These are phyloP conservation scores for Hylaeus anthracinus DNA, from an alignment of 1,140 invertebrate species.

Conservation along the genomic window DNA sequence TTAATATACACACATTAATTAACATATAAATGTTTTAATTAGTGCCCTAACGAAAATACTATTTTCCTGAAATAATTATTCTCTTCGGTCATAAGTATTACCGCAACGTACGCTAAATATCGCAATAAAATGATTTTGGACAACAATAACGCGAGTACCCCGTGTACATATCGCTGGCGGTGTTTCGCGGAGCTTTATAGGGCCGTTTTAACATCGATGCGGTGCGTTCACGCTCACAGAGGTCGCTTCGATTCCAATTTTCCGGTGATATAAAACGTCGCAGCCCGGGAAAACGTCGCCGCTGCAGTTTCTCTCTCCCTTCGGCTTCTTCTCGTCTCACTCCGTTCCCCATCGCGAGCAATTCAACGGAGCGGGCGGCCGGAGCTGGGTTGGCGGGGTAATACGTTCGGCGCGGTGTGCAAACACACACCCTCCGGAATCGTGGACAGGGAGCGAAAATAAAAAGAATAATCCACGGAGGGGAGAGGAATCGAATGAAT, in stretches of 20 bases:
- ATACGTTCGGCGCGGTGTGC: slow-evolving; percentile 49
- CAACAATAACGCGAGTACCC: slow-evolving; percentile 6
- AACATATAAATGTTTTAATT: no score
- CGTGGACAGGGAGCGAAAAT: slow-evolving; percentile 23
- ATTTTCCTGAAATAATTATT: no score
- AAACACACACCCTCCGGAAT: slow-evolving; percentile 39
- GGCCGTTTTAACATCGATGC: slow-evolving; percentile 65
- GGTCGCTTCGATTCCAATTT: slow-evolving; percentile 73
- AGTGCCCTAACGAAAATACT: no score
- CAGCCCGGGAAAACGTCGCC: slow-evolving; percentile 50
- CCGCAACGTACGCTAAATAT: no score
- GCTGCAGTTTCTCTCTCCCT: slow-evolving; percentile 50
- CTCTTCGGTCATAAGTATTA: no score
- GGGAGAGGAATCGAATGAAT: slow-evolving; percentile 52
- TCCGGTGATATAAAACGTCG: slow-evolving; percentile 72
- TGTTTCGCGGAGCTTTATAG: slow-evolving; percentile 63
- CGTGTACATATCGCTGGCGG: slow-evolving; percentile 20
- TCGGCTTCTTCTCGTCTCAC: neutral
- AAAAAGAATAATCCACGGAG: slow-evolving; percentile 45
- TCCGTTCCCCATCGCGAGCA: neutral
- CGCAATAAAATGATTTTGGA: neutral
- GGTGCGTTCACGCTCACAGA: slow-evolving; percentile 32
- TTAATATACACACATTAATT: no score
- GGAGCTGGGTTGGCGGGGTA: slow-evolving; percentile 6
- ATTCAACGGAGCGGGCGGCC: slow-evolving; percentile 23